Evolutionary conservation across 1,140 invertebrate species (phyloP).

Genomic region (Drosophila prosaltans): DNA sequence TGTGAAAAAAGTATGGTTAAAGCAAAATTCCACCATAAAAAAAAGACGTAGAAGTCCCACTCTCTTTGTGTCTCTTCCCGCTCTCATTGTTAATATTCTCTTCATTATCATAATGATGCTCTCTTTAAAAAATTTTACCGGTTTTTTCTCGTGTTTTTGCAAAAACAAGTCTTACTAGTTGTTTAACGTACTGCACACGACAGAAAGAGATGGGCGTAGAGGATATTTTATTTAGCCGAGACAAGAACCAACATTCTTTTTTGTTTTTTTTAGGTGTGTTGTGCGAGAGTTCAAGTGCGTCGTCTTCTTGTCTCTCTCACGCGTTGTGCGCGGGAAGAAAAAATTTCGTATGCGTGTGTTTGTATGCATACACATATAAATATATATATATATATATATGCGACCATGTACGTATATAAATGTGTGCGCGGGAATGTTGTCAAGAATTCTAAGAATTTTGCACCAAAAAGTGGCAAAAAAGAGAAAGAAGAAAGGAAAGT

Average conservation of each 20-base stretch:
- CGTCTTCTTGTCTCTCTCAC: slow-evolving; percentile 16
- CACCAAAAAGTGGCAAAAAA: slow-evolving; percentile 41
- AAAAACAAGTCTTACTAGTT: slow-evolving; percentile 79
- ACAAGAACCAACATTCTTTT: slow-evolving; percentile 51
- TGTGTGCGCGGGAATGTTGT: slow-evolving; percentile 77
- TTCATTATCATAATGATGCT: slow-evolving; percentile 7
- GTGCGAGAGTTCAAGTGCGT: slow-evolving; percentile 57
- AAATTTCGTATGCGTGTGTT: slow-evolving; percentile 28
- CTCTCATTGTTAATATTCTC: slow-evolving; percentile 14
- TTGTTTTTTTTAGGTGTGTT: slow-evolving; percentile 64
- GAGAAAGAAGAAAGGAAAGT: not conserved
- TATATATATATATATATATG: slow-evolving; percentile 51
- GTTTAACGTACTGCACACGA: slow-evolving; percentile 48
- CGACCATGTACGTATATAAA: slow-evolving; percentile 23
- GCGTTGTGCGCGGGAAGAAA: slow-evolving; percentile 21
- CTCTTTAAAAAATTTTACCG: slow-evolving; percentile 67
- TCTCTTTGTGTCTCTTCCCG: slow-evolving; percentile 8
- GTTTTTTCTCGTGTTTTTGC: slow-evolving; percentile 65
- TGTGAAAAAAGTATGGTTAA: slow-evolving; percentile 77
- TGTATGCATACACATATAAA: slow-evolving; percentile 40
- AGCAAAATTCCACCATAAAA: slow-evolving; percentile 51
- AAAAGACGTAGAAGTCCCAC: slow-evolving; percentile 25
- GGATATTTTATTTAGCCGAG: slow-evolving; percentile 50
- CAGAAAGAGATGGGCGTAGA: slow-evolving; percentile 30
- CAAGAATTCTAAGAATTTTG: slow-evolving; percentile 80